These are phyloP conservation scores for Drosophila mercatorum DNA, from an alignment of 2,888 invertebrate species.

Conservation along the genomic window DNA sequence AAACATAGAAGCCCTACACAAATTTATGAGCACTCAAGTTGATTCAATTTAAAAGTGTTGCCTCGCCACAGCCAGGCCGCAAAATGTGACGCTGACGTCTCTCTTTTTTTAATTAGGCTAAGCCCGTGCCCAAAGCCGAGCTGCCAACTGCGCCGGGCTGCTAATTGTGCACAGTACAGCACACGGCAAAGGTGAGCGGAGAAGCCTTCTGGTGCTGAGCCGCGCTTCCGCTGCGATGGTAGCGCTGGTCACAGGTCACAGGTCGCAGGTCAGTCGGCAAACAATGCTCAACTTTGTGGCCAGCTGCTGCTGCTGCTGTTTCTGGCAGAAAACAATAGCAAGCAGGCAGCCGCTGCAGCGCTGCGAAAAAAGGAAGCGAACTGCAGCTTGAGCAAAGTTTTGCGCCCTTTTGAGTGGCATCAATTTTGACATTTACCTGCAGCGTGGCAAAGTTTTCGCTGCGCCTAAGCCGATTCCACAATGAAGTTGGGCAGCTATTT, in stretches of 20 bases:
- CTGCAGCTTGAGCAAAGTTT: slow-evolving; percentile 61
- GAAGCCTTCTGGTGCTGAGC: slow-evolving; percentile 25
- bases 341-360: slow-evolving; percentile 27
- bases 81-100: slow-evolving; percentile 65
- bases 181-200: not conserved
- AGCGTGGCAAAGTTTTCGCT: slow-evolving; percentile 66
- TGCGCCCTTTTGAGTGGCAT: slow-evolving; percentile 76
- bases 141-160: slow-evolving; percentile 66
- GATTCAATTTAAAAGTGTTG: slow-evolving; percentile 72
- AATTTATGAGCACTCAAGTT: slow-evolving; percentile 77
- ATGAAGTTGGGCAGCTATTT: slow-evolving; percentile 41
- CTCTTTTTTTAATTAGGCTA: slow-evolving; percentile 79
- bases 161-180: slow-evolving; percentile 51
- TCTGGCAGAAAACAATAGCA: slow-evolving; percentile 35
- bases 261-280: slow-evolving; percentile 34
- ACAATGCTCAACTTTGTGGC: slow-evolving; percentile 52
- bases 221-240: slow-evolving; percentile 29
- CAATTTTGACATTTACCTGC: slow-evolving; percentile 84
- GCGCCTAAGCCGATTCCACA: slow-evolving; percentile 63
- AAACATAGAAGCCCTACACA: slow-evolving; percentile 48
- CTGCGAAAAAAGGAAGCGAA: not conserved
- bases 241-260: slow-evolving; percentile 37
- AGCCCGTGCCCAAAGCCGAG: slow-evolving; percentile 66
- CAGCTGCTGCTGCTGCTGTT: slow-evolving; percentile 36
- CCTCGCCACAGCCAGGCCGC: slow-evolving; percentile 34